Evolutionary conservation across 2,797 vertebrate species (phyloP).

Genomic region (Crax fasciolata): DNA sequence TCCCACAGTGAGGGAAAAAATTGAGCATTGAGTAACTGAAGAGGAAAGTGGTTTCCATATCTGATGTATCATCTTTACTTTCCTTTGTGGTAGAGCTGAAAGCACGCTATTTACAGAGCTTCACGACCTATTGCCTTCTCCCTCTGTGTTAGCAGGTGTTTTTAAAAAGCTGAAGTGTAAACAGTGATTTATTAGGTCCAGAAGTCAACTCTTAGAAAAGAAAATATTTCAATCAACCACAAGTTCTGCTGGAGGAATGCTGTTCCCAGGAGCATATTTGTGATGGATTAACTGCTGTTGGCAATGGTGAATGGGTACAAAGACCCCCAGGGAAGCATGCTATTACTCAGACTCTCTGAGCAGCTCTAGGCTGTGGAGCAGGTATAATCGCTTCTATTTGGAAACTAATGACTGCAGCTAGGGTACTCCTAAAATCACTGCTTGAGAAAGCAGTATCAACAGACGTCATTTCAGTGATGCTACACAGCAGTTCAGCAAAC

Average conservation of each 20-base stretch:
- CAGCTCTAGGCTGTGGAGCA: background rate
- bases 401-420: background rate
- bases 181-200: background rate
- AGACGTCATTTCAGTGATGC: rapidly evolving
- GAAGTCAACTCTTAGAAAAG: background rate
- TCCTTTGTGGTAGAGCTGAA: background rate
- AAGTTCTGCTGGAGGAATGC: background rate
- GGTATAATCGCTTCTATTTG: background rate
- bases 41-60: background rate
- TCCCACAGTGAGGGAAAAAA: background rate
- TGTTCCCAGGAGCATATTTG: background rate
- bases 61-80: background rate
- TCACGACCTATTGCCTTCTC: background rate
- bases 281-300: too few relatives aligned
- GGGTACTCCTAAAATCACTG: background rate
- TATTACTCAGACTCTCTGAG: background rate
- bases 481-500: background rate
- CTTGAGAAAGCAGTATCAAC: background rate
- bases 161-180: background rate
- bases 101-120: background rate
- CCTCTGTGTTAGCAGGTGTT: background rate
- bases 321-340: background rate
- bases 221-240: background rate
- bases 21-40: background rate
- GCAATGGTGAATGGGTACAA: background rate